phyloP scores from a whole-genome alignment of 1,140 invertebrate species.

The Trypoxylus dichotomus region DNA sequence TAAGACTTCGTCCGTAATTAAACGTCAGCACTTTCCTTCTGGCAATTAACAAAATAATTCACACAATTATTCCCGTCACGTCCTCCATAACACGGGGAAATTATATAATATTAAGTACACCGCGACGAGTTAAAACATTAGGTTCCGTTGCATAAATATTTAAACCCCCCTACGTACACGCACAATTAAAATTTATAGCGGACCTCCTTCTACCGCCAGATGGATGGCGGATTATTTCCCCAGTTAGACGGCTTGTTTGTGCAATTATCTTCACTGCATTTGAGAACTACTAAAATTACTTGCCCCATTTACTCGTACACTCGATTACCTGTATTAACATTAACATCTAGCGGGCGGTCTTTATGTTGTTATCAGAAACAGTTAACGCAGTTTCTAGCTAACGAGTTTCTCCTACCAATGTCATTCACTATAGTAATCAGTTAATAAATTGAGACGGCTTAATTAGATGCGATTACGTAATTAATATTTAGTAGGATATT shows the following conservation, averaged over 20 bases:
- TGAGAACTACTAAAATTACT: constrained; percentile 16
- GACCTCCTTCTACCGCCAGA: not conserved
- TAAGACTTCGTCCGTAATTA: constrained; percentile 3
- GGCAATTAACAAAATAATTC: constrained; percentile 22
- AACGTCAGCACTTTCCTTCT: constrained; percentile 14
- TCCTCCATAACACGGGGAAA: not conserved
- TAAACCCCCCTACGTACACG: not conserved
- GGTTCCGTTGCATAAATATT: constrained; percentile 4
- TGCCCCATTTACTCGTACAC: not conserved
- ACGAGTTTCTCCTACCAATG: not conserved
- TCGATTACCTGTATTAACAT: constrained; percentile 10
- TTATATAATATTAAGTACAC: constrained; percentile 12
- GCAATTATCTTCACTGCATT: constrained; percentile 17
- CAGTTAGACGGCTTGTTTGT: not conserved
- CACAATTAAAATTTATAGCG: not conserved
- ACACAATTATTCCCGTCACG: constrained; percentile 19
- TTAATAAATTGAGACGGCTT: not conserved
- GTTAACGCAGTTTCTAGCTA: constrained; percentile 6
- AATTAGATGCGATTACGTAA: not conserved
- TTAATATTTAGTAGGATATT: not conserved
- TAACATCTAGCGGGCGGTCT: constrained; percentile 2
- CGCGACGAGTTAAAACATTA: constrained; percentile 23
- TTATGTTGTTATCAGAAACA: constrained; percentile 7
- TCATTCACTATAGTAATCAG: not conserved
- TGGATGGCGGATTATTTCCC: not conserved